Evolutionary conservation across 2,113 vertebrate species (phyloP).

Genomic region (Nibea albiflora): DNA sequence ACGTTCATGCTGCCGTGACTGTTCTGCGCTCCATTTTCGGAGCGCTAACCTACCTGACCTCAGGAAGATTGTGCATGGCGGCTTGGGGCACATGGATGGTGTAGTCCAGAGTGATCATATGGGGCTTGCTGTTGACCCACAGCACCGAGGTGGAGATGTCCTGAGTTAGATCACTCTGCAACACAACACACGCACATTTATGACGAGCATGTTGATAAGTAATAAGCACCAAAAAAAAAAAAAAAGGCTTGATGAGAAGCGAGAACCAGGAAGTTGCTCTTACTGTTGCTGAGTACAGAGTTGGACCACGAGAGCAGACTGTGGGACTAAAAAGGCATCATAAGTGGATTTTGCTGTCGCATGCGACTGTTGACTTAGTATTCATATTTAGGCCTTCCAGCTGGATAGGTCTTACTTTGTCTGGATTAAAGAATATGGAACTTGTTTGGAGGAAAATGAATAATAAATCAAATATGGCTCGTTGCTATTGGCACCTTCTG

Average conservation of each 20-base stretch:
- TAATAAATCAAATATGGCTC: constrained; percentile 39
- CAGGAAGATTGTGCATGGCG: constrained; percentile 69
- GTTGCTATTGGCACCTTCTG: constrained; percentile 21
- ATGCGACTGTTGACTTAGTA: constrained; percentile 46
- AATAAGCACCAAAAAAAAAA: no score
- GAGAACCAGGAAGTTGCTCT: constrained; percentile 1
- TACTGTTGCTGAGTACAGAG: not conserved
- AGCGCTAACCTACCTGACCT: constrained; percentile 87
- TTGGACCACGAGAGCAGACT: constrained; percentile 45
- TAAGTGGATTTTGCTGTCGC: constrained; percentile 47
- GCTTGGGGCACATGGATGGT: constrained; percentile 88
- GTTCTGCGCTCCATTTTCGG: not conserved
- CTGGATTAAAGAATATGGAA: constrained; percentile 56
- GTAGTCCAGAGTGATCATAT: constrained; percentile 99
- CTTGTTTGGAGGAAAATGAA: constrained; percentile 19
- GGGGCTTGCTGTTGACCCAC: constrained; percentile 93
- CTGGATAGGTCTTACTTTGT: constrained; percentile 42
- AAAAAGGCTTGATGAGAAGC: constrained; percentile 1
- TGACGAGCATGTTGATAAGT: no score
- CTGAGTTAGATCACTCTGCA: constrained; percentile 93
- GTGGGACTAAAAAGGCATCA: constrained; percentile 38
- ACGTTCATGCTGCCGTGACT: no score
- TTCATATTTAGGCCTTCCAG: constrained; percentile 49
- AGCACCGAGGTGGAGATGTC: constrained; percentile 96
- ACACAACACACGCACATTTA: constrained; percentile 37